These are phyloP conservation scores for Ranitomeya imitator DNA, from an alignment of 2,113 vertebrate species.

Conservation along the genomic window DNA sequence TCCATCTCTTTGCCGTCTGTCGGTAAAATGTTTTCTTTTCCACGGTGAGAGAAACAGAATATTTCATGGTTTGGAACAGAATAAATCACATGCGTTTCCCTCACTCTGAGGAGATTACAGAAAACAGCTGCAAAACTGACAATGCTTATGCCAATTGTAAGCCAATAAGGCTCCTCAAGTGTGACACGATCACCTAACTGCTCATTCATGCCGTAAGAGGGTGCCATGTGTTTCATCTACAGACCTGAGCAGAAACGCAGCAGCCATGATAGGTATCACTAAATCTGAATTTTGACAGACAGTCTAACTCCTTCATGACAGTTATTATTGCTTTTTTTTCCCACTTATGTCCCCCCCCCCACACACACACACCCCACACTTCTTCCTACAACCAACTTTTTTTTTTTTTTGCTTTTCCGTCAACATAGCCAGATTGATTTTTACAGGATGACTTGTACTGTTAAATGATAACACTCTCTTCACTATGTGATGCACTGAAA, in stretches of 20 bases:
- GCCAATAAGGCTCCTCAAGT: slow-evolving; percentile 51
- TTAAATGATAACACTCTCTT: too few species aligned
- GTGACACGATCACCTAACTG: slow-evolving; percentile 48
- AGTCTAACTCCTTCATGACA: too few species aligned
- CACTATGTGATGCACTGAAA: too few species aligned
- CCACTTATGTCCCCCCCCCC: too few species aligned
- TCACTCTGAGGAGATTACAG: slow-evolving; percentile 52
- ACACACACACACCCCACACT: too few species aligned
- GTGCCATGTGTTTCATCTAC: slow-evolving; percentile 31
- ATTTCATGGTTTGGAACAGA: slow-evolving; percentile 53
- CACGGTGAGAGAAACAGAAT: slow-evolving; percentile 46
- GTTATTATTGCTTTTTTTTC: too few species aligned
- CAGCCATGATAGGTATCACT: slow-evolving; percentile 36
- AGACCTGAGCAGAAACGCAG: neutral
- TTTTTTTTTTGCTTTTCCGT: too few species aligned
- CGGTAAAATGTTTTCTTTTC: slow-evolving; percentile 51
- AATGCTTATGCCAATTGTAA: slow-evolving; percentile 52
- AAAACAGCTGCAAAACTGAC: slow-evolving; percentile 54
- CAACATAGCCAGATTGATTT: too few species aligned
- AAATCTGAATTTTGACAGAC: neutral
- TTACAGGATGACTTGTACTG: too few species aligned
- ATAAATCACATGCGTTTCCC: slow-evolving; percentile 54
- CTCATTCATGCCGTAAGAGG: slow-evolving; percentile 35
- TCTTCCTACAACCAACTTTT: too few species aligned
- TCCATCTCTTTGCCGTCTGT: slow-evolving; percentile 32